Conservation (phyloP, 2,797 vertebrate species). For the Buphagus erythrorhynchus region DNA sequence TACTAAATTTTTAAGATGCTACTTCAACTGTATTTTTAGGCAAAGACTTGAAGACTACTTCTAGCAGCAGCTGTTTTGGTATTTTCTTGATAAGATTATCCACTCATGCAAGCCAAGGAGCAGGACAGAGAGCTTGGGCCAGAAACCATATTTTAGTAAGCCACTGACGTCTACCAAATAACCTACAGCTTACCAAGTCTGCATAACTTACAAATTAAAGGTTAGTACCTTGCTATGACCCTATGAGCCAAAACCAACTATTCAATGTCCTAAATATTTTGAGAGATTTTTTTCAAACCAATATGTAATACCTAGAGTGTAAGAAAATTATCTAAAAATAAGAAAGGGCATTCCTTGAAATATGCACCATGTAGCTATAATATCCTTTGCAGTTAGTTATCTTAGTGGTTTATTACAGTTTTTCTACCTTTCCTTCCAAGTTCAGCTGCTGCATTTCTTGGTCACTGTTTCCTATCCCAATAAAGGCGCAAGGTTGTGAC, state of each 20-base stretch:
- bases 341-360: background rate
- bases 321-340: background rate
- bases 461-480: constrained; percentile 98
- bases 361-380: background rate
- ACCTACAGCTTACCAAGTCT: background rate
- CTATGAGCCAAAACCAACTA: background rate
- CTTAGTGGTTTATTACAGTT: background rate
- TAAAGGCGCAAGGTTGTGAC: constrained; percentile 97
- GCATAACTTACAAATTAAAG: background rate
- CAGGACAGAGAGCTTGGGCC: background rate
- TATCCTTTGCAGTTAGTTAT: background rate
- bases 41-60: background rate
- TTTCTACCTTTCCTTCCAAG: constrained; percentile 96
- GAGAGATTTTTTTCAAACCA: background rate
- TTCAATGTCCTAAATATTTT: background rate
- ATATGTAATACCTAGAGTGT: background rate
- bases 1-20: background rate
- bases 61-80: background rate
- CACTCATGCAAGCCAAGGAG: background rate
- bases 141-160: background rate
- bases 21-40: background rate
- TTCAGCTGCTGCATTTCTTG: constrained; percentile 99
- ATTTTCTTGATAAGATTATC: background rate
- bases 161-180: background rate
- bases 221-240: background rate